Conservation (phyloP, 2,888 invertebrate species). For the Agrilus cyanescens region DNA sequence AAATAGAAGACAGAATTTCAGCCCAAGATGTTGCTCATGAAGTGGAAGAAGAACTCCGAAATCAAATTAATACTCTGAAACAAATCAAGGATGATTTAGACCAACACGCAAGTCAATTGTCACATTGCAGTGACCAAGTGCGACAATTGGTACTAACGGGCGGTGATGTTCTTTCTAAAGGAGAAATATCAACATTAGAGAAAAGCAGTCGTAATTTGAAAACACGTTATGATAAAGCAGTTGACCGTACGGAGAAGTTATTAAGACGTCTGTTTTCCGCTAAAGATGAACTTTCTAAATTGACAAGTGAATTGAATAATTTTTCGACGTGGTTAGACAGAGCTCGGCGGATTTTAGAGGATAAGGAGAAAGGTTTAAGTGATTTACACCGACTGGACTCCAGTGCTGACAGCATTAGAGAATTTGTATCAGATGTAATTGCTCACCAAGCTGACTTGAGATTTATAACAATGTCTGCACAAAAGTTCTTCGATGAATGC, state of each 20-base stretch:
- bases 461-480: constrained; percentile 92
- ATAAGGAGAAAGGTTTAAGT: constrained; percentile 72
- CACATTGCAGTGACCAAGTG: constrained; percentile 79
- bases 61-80: constrained; percentile 83
- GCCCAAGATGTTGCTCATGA: constrained; percentile 79
- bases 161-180: constrained; percentile 82
- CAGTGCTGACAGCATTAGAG: constrained; percentile 70
- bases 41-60: constrained; percentile 72
- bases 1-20: constrained; percentile 72
- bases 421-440: constrained; percentile 86
- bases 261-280: constrained; percentile 64
- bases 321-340: constrained; percentile 79
- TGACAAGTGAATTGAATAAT: constrained; percentile 67
- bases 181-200: constrained; percentile 79
- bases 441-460: constrained; percentile 91
- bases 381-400: constrained; percentile 59
- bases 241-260: constrained; percentile 67
- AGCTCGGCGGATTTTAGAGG: constrained; percentile 67
- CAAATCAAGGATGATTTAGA: constrained; percentile 85
- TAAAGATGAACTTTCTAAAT: constrained; percentile 79
- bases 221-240: constrained; percentile 69
- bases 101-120: constrained; percentile 70
- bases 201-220: constrained; percentile 76
- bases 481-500: constrained; percentile 92
- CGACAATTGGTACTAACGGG: constrained; percentile 82